These are phyloP conservation scores for Forbesichthys agassizii DNA, from an alignment of 2,113 vertebrate genomes.

Conservation along the genomic window DNA sequence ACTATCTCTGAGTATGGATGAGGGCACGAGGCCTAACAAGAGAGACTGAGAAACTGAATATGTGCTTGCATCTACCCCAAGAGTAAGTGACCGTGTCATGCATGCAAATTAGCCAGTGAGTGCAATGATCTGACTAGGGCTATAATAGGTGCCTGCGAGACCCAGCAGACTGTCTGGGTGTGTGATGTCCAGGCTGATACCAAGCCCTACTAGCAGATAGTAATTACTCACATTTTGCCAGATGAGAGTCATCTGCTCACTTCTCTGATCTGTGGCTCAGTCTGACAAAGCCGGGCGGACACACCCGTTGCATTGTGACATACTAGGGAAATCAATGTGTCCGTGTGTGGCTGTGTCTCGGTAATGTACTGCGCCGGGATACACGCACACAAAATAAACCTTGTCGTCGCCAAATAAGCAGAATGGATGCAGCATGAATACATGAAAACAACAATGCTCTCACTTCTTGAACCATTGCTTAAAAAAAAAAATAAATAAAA, in stretches of 20 bases:
- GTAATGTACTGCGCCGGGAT: too few species aligned
- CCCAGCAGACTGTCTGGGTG: slow-evolving; percentile 26
- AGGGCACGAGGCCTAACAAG: background rate
- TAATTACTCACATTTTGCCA: slow-evolving; percentile 25
- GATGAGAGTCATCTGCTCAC: slow-evolving; percentile 9
- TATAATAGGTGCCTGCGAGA: slow-evolving; percentile 34
- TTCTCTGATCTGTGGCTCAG: background rate
- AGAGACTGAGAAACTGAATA: background rate
- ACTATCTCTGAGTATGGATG: slow-evolving; percentile 37
- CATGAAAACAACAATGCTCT: background rate
- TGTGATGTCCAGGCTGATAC: slow-evolving; percentile 59
- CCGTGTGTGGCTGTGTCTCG: background rate
- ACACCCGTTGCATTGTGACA: background rate
- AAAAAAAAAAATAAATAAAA: too few species aligned
- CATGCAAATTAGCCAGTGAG: slow-evolving; percentile 56
- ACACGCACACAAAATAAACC: too few species aligned
- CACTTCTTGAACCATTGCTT: background rate
- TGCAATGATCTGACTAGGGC: slow-evolving; percentile 41
- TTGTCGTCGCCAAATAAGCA: too few species aligned
- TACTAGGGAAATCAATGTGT: background rate
- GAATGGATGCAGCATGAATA: too few species aligned
- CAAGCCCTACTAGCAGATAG: slow-evolving; percentile 24
- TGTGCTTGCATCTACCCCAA: slow-evolving; percentile 23
- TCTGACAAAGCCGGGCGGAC: background rate
- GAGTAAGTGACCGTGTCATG: slow-evolving; percentile 44